These are phyloP conservation scores for Potorous gilbertii DNA, from an alignment of 2,797 vertebrate species.

Conservation along the genomic window DNA sequence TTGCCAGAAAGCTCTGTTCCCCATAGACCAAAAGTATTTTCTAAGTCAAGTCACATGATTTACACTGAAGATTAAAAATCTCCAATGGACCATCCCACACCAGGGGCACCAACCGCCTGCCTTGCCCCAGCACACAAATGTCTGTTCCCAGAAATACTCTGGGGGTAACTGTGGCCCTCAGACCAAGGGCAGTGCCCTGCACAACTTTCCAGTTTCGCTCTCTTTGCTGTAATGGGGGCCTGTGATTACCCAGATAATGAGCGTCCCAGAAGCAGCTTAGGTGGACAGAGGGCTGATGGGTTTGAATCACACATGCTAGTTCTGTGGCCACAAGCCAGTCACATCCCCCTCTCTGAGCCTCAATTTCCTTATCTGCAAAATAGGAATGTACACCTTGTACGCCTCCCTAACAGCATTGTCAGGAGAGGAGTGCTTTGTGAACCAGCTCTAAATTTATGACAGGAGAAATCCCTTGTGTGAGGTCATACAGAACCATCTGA, in stretches of 20 bases:
- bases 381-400: neutral
- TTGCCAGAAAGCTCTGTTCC: neutral
- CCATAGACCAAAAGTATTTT: neutral
- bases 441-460: neutral
- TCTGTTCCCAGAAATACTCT: neutral
- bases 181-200: neutral
- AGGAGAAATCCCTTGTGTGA: neutral
- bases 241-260: neutral
- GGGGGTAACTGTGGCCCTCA: neutral
- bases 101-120: neutral
- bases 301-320: neutral
- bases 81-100: neutral
- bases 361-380: neutral
- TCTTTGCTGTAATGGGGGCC: neutral
- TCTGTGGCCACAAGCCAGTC: neutral
- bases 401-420: neutral
- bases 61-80: neutral
- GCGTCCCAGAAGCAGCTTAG: neutral
- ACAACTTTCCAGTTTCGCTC: fast-evolving
- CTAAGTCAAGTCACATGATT: neutral
- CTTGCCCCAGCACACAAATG: neutral
- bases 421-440: neutral
- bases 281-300: neutral
- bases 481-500: neutral
- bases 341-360: neutral